A percentile compares a stretch with the other conserved stretches of the same genome.
Evolutionary conservation across 1,140 invertebrate genomes (phyloP).

Genomic region (Helicoverpa zea): DNA sequence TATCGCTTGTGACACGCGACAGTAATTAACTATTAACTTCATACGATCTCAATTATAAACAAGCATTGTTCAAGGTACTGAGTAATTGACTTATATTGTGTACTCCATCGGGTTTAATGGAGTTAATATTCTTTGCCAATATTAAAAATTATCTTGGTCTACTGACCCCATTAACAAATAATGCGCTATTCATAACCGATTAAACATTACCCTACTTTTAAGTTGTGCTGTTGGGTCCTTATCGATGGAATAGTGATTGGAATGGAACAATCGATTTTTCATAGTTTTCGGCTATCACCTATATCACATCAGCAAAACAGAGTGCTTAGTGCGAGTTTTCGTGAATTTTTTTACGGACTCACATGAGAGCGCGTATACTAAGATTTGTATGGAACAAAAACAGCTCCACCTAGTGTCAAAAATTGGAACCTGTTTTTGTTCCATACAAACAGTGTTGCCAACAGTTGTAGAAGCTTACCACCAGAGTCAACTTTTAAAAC

Average conservation of each 20-base stretch:
- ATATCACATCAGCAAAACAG: too few relatives aligned
- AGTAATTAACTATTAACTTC: background rate
- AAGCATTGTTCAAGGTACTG: constrained; percentile 1
- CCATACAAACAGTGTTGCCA: too few relatives aligned
- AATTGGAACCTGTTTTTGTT: too few relatives aligned
- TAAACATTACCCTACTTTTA: constrained; percentile 25
- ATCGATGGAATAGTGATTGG: background rate
- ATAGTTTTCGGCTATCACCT: too few relatives aligned
- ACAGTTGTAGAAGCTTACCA: too few relatives aligned
- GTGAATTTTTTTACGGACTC: too few relatives aligned
- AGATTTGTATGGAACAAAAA: too few relatives aligned
- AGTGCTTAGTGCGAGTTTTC: too few relatives aligned
- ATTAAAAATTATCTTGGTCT: background rate
- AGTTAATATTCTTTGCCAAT: background rate
- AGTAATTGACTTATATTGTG: background rate
- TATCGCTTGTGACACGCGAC: background rate
- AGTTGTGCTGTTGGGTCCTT: too few relatives aligned
- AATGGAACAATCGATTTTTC: background rate
- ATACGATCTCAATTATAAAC: background rate
- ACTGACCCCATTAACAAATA: background rate
- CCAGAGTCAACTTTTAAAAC: too few relatives aligned
- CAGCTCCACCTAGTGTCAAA: too few relatives aligned
- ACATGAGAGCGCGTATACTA: too few relatives aligned
- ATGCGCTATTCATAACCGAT: constrained; percentile 7
- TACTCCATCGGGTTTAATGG: background rate